Evolutionary conservation across 1,140 invertebrate genomes (phyloP).

Genomic region (Heterodera schachtii): DNA sequence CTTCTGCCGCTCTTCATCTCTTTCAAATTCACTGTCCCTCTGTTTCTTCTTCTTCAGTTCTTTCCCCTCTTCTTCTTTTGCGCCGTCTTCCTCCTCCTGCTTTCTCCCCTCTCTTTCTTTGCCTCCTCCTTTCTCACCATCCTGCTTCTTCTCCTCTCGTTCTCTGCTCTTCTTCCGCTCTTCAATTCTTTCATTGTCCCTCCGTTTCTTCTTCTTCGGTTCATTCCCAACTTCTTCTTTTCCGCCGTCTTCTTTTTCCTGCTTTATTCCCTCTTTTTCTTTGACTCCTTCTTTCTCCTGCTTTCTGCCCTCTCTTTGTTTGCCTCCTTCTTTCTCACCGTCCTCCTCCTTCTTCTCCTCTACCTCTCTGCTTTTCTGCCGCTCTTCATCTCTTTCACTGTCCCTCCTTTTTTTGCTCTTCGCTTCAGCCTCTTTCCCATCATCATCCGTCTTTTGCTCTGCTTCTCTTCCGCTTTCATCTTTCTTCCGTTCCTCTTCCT

Average conservation of each 20-base stretch:
- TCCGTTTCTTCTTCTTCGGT: not conserved
- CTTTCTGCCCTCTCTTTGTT: not conserved
- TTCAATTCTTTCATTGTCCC: not conserved
- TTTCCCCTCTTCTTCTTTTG: not conserved
- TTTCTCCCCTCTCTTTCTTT: no score
- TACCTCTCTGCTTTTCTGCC: not conserved
- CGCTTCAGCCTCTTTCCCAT: not conserved
- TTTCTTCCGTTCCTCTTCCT: slow-evolving; percentile 9
- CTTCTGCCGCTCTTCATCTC: not conserved
- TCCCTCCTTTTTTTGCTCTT: not conserved
- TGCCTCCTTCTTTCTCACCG: no score
- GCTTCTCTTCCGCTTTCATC: not conserved
- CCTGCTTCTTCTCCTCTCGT: not conserved
- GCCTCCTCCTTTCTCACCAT: not conserved
- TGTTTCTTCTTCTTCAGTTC: slow-evolving; percentile 1
- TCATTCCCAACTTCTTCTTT: not conserved
- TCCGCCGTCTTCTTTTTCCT: not conserved
- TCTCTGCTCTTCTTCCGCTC: not conserved
- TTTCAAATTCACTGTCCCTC: no score
- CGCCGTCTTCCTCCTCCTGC: no score
- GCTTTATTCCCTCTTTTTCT: not conserved
- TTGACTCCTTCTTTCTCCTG: not conserved
- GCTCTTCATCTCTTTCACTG: not conserved
- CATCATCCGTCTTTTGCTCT: not conserved
- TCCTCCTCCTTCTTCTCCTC: not conserved